phyloP scores from a whole-genome alignment of 2,113 vertebrate genomes.

The Aegotheles bennettii region DNA sequence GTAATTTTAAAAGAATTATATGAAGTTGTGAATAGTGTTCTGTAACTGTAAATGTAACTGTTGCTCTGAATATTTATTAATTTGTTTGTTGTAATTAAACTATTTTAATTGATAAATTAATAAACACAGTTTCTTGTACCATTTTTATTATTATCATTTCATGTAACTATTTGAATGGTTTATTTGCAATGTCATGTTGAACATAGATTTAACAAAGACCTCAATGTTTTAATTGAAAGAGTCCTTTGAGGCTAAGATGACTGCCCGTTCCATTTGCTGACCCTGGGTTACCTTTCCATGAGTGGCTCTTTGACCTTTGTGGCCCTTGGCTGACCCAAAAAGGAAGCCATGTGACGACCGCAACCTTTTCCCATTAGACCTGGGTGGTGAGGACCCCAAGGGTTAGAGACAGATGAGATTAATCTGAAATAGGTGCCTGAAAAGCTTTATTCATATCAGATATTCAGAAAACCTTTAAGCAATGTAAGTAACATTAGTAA shows the following conservation, averaged over 20 bases:
- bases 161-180: constrained; percentile 69
- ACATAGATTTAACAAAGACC: constrained; percentile 96
- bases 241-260: constrained; percentile 92
- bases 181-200: constrained; percentile 84
- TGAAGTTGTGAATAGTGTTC: constrained; percentile 51
- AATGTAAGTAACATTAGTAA: constrained; percentile 81
- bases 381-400: constrained; percentile 95
- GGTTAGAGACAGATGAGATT: constrained; percentile 95
- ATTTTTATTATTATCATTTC: constrained; percentile 68
- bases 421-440: constrained; percentile 92
- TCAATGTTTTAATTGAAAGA: constrained; percentile 99
- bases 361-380: constrained; percentile 89
- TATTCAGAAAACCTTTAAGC: constrained; percentile 78
- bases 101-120: constrained; percentile 57
- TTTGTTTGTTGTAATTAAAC: constrained; percentile 67
- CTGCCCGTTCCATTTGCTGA: constrained; percentile 95
- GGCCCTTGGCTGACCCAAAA: constrained; percentile 92
- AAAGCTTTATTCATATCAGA: constrained; percentile 78
- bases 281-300: constrained; percentile 96
- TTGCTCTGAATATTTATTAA: constrained; percentile 40
- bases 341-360: constrained; percentile 94
- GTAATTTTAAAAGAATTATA: background rate
- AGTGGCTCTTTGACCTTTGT: constrained; percentile 93
- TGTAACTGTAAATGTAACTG: constrained; percentile 66
- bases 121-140: constrained; percentile 63